Evolutionary conservation across 2,888 invertebrate species (phyloP), one percentile per base, ranked within the genome.

Genomic region (Tachina fera): DNA sequence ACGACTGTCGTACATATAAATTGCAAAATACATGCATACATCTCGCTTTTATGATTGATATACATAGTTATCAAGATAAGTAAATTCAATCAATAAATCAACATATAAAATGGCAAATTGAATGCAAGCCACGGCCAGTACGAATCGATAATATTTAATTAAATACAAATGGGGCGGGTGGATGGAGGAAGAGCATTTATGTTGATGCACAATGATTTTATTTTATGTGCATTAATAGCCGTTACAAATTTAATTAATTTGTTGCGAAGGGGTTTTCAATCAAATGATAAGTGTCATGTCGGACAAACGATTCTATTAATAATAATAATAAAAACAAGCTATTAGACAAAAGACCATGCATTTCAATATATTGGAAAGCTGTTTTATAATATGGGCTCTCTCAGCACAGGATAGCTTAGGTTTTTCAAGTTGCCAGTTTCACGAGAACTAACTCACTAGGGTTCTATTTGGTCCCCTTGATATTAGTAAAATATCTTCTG

Each of bases 41-140:
- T 47, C 51, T 2, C 49, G 41, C n/a, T 49, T 51, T 67, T 47
- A 82, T 82, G 70, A 76, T 65, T 83, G 71, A 83, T 77, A 83
- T 6, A 31, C 31, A 31, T 58, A 71, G 71, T 65, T 71, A 76
- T 83, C 76, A 65, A 71, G 82, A 83, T 83, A 31, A 22, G 22
- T 22, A 71, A 49, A 53, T 83, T 71, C 39, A 76, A 76, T 71
- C 76, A 77, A 76, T 71, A 77, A 83, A 76, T 71, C 49, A 77
- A 58, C 56, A 65, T 65, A 65, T 19, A 51, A 39, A 65, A 22
- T 43, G 49, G 9, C 31, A 31, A 14, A 5, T 41, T 47, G 10
- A 49, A 68, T 19, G n/a, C 47, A 58, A 51, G 31, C 31, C 31
- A 9, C n/a, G 53, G 45, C 16, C 31, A 39, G 61, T 31, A 39